These are phyloP conservation scores for Sebastes flavidus DNA, from an alignment of 2,797 vertebrate genomes.

Conservation along the genomic window DNA sequence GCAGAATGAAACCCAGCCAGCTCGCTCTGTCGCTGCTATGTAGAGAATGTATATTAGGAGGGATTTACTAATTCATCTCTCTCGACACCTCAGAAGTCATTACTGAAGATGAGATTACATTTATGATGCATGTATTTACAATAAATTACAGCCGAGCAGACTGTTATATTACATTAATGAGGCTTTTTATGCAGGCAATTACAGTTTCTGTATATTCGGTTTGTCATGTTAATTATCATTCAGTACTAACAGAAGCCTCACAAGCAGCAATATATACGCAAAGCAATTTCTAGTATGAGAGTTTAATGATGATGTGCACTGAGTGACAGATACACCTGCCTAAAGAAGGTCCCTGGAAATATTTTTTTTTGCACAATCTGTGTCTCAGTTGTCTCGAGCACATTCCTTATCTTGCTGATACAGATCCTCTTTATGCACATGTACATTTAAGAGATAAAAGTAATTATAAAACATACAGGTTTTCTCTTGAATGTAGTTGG, in stretches of 20 bases:
- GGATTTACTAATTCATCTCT: not conserved
- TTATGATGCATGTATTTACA: not conserved
- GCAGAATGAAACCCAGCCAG: constrained; percentile 23
- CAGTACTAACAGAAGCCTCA: not conserved
- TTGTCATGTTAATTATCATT: not conserved
- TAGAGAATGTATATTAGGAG: constrained; percentile 12
- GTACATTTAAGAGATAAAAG: not conserved
- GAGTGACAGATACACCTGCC: not conserved
- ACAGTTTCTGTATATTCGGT: not conserved
- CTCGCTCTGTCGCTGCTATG: constrained; percentile 13
- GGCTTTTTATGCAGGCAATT: not conserved
- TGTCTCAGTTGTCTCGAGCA: not conserved
- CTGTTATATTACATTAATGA: not conserved
- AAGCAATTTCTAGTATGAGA: not conserved
- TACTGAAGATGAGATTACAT: not conserved
- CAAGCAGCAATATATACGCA: not conserved
- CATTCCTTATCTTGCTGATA: not conserved
- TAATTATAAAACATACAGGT: not conserved
- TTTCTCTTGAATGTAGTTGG: not conserved
- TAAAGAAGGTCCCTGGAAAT: accelerated
- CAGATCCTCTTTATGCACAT: not conserved
- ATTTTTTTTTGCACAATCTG: not conserved
- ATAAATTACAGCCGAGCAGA: not conserved
- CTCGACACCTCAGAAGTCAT: constrained; percentile 14
- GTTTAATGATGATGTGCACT: not conserved